These are phyloP conservation scores for Pangasianodon gigas DNA, from an alignment of 2,113 vertebrate species.

Conservation along the genomic window DNA sequence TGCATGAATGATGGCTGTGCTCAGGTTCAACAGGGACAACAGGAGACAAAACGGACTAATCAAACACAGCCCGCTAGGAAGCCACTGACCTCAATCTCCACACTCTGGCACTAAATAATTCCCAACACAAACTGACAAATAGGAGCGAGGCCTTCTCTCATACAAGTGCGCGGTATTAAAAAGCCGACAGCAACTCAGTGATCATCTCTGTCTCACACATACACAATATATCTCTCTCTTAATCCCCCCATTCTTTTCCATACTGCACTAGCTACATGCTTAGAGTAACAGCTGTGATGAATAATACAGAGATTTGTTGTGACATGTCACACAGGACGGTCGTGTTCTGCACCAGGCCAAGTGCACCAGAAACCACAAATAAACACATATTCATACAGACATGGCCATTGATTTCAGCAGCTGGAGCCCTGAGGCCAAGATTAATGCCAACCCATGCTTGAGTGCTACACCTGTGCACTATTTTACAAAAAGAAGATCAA, in stretches of 20 bases:
- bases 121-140: conserved; percentile 43
- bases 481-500: conserved; percentile 25
- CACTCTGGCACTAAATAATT: conserved; percentile 27
- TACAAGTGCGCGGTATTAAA: not conserved
- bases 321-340: not conserved
- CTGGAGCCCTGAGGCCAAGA: conserved; percentile 59
- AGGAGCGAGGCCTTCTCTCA: conserved; percentile 15
- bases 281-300: conserved; percentile 7
- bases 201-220: not conserved
- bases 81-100: conserved; percentile 47
- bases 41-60: conserved; percentile 40
- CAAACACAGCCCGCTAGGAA: conserved; percentile 39
- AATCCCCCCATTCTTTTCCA: not conserved
- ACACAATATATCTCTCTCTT: not conserved
- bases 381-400: conserved; percentile 36
- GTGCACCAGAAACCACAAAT: conserved; percentile 53
- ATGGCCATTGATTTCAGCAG: conserved; percentile 56
- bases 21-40: conserved; percentile 9
- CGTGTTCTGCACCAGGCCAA: not conserved
- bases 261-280: not conserved
- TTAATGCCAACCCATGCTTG: conserved; percentile 59
- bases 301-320: conserved; percentile 17
- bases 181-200: not conserved
- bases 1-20: conserved; percentile 25
- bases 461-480: conserved; percentile 40